A percentile compares a stretch with the other conserved stretches of the same genome.
Evolutionary conservation across 2,797 vertebrate species (phyloP).

Genomic region (Silurus aristotelis): DNA sequence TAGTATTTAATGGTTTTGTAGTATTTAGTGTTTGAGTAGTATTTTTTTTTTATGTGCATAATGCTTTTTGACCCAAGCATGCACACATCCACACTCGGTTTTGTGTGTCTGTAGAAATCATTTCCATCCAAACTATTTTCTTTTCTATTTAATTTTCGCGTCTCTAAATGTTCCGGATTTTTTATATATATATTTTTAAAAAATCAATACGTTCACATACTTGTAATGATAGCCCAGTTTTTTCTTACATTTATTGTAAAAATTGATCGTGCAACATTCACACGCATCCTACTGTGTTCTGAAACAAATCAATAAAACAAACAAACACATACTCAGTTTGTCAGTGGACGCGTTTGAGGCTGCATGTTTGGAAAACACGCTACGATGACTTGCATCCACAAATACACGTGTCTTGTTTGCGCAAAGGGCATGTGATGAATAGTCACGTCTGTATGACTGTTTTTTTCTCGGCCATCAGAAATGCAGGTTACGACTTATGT

Average conservation of each 20-base stretch:
- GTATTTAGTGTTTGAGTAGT: too few relatives aligned
- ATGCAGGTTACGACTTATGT: background rate
- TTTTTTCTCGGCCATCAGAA: constrained; percentile 4
- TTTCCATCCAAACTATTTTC: background rate
- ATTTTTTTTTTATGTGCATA: background rate
- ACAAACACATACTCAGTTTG: background rate
- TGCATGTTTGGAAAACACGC: background rate
- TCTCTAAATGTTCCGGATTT: too few relatives aligned
- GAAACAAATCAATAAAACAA: background rate
- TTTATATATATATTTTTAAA: too few relatives aligned
- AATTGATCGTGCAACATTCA: background rate
- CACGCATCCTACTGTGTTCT: background rate
- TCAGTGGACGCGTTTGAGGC: background rate
- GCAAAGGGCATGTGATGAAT: constrained; percentile 12
- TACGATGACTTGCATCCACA: background rate
- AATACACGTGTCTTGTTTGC: constrained; percentile 16
- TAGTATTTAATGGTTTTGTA: too few relatives aligned
- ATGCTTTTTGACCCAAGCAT: background rate
- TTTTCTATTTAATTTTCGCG: background rate
- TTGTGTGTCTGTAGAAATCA: background rate
- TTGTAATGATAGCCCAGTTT: background rate
- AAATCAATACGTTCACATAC: too few relatives aligned
- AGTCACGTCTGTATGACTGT: constrained; percentile 17
- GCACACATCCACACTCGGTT: background rate
- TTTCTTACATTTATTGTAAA: background rate